phyloP scores from a whole-genome alignment of 2,888 invertebrate genomes.

The Pocota personata region DNA sequence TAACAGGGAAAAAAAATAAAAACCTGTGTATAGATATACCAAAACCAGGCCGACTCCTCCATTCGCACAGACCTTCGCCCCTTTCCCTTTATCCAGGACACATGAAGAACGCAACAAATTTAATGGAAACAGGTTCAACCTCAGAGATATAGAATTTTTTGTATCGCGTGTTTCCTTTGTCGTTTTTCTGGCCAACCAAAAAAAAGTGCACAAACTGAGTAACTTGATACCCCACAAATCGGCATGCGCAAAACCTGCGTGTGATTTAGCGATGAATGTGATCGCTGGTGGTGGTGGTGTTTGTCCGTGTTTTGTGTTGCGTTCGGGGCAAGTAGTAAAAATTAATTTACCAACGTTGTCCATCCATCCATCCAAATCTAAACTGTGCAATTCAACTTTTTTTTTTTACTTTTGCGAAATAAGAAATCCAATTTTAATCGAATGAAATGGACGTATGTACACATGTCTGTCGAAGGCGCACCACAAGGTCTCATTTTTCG shows the following conservation, averaged over 20 bases:
- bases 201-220: conserved; percentile 42
- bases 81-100: background rate
- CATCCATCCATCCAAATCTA: conserved; percentile 46
- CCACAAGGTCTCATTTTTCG: background rate
- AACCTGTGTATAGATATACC: background rate
- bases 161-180: conserved; percentile 7
- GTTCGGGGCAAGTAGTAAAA: conserved; percentile 39
- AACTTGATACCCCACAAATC: conserved; percentile 47
- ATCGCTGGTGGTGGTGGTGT: conserved; percentile 22
- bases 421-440: conserved; percentile 32
- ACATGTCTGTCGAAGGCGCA: background rate
- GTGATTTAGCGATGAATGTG: conserved; percentile 43
- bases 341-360: conserved; percentile 47
- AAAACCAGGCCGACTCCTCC: conserved; percentile 19
- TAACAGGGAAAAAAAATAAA: background rate
- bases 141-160: conserved; percentile 29
- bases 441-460: conserved; percentile 12
- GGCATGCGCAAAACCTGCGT: conserved; percentile 58
- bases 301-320: background rate
- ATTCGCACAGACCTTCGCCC: too few relatives aligned
- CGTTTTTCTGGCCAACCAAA: conserved; percentile 16
- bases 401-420: background rate
- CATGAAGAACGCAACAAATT: background rate
- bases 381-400: conserved; percentile 29
- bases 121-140: conserved; percentile 37